These are phyloP conservation scores for Lithosia quadra DNA, from an alignment of 2,888 invertebrate genomes.

Conservation along the genomic window DNA sequence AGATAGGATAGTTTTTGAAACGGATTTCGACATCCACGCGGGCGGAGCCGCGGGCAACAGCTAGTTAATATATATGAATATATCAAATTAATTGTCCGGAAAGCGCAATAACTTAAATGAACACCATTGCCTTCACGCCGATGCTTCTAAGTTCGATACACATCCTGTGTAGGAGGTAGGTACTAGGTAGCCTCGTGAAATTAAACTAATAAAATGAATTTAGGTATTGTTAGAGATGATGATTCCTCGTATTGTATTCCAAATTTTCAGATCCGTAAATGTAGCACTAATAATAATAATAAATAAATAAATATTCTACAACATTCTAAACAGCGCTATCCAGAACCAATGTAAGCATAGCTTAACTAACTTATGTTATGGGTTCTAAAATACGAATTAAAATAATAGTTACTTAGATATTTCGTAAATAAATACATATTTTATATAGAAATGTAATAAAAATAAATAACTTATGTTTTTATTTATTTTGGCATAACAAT, in stretches of 20 bases:
- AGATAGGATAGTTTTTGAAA: no score
- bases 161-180: neutral
- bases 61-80: no score
- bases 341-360: no score
- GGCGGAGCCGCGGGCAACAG: no score
- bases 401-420: no score
- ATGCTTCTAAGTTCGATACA: neutral
- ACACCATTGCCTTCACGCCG: neutral
- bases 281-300: neutral
- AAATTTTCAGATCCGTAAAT: neutral
- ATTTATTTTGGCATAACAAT: neutral
- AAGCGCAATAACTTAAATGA: neutral
- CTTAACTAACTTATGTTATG: no score
- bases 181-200: neutral
- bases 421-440: no score
- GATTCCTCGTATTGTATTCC: neutral
- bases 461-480: neutral
- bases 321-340: no score
- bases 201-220: neutral
- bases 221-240: neutral
- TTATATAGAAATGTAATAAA: no score
- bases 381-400: no score
- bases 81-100: slow-evolving; percentile 3
- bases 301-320: no score
- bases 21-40: no score